Evolutionary conservation across 2,888 invertebrate genomes (phyloP), one percentile per base, ranked within the genome.

Genomic region (Petrolisthes cinctipes): DNA sequence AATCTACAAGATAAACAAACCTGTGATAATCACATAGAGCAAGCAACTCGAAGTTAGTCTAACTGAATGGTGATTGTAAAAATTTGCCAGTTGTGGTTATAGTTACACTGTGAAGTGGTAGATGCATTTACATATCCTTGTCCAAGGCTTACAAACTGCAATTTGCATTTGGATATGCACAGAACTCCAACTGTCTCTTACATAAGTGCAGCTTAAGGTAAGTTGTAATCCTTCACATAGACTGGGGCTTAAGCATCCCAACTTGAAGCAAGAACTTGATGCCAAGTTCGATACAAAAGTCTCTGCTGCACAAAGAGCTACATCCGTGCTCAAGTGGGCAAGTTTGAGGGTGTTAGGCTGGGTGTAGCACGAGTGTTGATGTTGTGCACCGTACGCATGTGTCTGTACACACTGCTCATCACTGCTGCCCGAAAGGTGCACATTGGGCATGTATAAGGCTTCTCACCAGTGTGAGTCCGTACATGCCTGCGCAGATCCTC

Each of bases 401-500:
- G 89, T 5, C 89, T 85, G 53, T 89, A 87, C 14, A 89, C 89
- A 20, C 89, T 89, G 81, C 87, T 87, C 78, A 80, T 89, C 14
- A 87, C 89, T 5, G 87, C 87, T 5, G 89, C 85, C 54, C 89
- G 17, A 73, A 87, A 89, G 51, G 82, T 78, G 73, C 89, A 89
- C 11, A 85, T 91, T 54, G 91, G 91, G 61, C 89, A 89, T 14
- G 79, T 68, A 75, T 89, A 89, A 1, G 89, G 87, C 66, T 89
- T 87, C 83, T 87, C 89, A 56, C 89, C 89, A 20, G 89, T 89
- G 87, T 89, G 89, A n/a, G 87, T 87, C 17, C 89, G 86, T 91
- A 92, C 54, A 91, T 91, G 86, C 53, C 78, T 75, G 37, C 73
- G 81, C 57, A 86, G 82, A 82, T 87, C 86, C 82, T 82, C 88